Evolutionary conservation across 1,140 invertebrate genomes (phyloP).

Genomic region (Drosophila baimaii): DNA sequence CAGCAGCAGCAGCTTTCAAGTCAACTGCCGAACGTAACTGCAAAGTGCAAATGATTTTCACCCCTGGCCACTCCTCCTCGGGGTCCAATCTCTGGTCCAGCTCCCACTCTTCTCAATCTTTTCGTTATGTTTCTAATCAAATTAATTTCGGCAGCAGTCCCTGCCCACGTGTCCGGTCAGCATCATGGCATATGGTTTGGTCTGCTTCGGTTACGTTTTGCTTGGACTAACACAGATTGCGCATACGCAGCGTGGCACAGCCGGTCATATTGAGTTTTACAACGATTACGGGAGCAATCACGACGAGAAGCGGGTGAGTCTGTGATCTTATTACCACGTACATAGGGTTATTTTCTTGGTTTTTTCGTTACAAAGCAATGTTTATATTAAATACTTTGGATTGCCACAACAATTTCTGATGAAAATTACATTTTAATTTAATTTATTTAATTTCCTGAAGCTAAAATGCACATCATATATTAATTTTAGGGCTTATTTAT

Average conservation of each 20-base stretch:
- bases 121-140: conserved; percentile 76
- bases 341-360: not conserved
- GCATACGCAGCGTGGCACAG: conserved; percentile 60
- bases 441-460: not conserved
- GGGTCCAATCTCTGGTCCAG: conserved; percentile 17
- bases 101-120: conserved; percentile 24
- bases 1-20: conserved; percentile 41
- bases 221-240: conserved; percentile 54
- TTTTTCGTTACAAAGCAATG: not conserved
- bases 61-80: conserved; percentile 33
- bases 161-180: conserved; percentile 52
- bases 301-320: conserved; percentile 55
- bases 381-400: not conserved
- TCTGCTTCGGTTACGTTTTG: conserved; percentile 8
- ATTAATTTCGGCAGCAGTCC: conserved; percentile 74
- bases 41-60: conserved; percentile 69
- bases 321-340: conserved; percentile 3
- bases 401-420: not conserved
- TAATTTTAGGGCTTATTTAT: not conserved
- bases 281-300: conserved; percentile 66
- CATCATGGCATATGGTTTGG: conserved; percentile 46
- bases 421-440: not conserved
- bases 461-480: not conserved
- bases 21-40: conserved; percentile 36
- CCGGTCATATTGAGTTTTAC: conserved; percentile 56